Conservation (phyloP, 2,113 vertebrate species). For the Eptatretus burgeri region DNA sequence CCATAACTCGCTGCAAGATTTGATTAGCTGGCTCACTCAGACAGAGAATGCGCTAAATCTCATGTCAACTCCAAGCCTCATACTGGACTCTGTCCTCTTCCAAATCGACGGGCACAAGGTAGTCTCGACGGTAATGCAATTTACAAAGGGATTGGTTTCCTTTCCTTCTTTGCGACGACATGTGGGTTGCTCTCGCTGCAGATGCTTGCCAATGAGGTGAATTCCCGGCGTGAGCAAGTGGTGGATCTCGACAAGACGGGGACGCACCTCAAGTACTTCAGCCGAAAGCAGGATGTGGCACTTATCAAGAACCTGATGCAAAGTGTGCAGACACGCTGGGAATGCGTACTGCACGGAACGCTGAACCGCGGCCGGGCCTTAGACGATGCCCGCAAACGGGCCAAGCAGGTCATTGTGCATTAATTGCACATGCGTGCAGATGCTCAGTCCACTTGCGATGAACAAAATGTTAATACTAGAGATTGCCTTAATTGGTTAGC, state of each 20-base stretch:
- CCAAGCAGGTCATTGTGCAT: conserved; percentile 58
- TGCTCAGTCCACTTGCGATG: too few species aligned
- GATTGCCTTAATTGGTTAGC: too few species aligned
- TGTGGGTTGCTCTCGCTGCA: conserved; percentile 13
- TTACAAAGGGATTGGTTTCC: neutral
- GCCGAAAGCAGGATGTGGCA: conserved; percentile 86
- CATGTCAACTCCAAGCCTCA: conserved; percentile 50
- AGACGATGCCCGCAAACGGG: conserved; percentile 71
- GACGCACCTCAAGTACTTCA: conserved; percentile 77
- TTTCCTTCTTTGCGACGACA: neutral
- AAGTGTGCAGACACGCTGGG: conserved; percentile 88
- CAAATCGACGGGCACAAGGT: conserved; percentile 98
- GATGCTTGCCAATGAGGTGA: conserved; percentile 94
- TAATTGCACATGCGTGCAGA: too few species aligned
- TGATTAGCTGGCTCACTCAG: conserved; percentile 91
- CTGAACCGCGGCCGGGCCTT: conserved; percentile 67
- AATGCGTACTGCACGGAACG: conserved; percentile 80
- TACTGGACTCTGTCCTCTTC: conserved; percentile 52
- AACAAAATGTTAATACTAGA: too few species aligned
- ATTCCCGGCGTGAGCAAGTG: conserved; percentile 68
- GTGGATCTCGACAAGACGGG: conserved; percentile 73
- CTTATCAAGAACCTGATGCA: conserved; percentile 89
- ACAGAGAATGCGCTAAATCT: conserved; percentile 76
- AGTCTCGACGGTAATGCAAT: accelerated
- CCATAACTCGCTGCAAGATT: conserved; percentile 83